phyloP scores from a whole-genome alignment of 2,113 vertebrate species.

The Echinops telfairi region DNA sequence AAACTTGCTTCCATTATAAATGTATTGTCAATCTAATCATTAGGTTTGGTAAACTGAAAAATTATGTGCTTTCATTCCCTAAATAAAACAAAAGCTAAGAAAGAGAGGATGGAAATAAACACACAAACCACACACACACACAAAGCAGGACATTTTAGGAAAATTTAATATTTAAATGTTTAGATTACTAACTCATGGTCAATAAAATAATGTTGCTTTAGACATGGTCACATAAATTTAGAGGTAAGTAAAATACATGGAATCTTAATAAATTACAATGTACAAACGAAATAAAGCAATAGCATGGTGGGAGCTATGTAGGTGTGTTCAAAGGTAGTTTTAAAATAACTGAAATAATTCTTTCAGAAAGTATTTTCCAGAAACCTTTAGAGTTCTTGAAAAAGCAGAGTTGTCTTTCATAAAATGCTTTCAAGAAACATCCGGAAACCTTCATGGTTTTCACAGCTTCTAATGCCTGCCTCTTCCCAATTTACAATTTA shows the following conservation, averaged over 20 bases:
- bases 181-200: background rate
- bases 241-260: background rate
- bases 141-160: background rate
- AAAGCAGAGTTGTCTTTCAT: conserved; percentile 26
- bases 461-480: conserved; percentile 21
- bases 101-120: conserved; percentile 3
- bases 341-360: conserved; percentile 10
- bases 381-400: background rate
- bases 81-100: conserved; percentile 38
- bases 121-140: background rate
- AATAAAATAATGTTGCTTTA: background rate
- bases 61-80: background rate
- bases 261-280: conserved; percentile 13
- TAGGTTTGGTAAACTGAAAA: background rate
- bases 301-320: background rate
- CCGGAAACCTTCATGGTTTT: background rate
- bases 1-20: conserved; percentile 25
- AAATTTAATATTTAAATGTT: conserved; percentile 39
- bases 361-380: background rate
- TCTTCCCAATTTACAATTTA: background rate
- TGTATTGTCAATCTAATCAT: conserved; percentile 17
- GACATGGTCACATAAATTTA: conserved; percentile 7
- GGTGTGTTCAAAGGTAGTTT: background rate
- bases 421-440: background rate
- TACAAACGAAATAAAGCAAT: background rate